phyloP scores from a whole-genome alignment of 2,797 vertebrate genomes.

The Pagetopsis macropterus region DNA sequence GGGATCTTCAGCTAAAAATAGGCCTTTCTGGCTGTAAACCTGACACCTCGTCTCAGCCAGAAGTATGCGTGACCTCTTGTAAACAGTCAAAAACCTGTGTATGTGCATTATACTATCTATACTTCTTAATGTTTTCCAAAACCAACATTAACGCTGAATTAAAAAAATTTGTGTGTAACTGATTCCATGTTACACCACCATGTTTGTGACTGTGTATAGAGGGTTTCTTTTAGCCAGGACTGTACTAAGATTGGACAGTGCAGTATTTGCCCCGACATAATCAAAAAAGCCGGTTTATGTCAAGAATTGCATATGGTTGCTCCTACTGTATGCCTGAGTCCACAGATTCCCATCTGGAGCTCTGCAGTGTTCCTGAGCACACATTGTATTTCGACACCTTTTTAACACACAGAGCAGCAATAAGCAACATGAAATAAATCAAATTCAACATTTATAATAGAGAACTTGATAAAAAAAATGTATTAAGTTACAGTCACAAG shows the following conservation, averaged over 20 bases:
- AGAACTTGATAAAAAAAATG: too few relatives aligned
- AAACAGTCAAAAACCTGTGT: conserved; percentile 40
- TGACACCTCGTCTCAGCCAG: conserved; percentile 57
- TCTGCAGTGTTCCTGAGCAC: conserved; percentile 17
- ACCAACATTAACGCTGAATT: not conserved
- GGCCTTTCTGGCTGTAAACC: conserved; percentile 53
- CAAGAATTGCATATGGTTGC: conserved; percentile 8
- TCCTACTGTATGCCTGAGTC: conserved; percentile 19
- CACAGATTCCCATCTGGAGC: conserved; percentile 34
- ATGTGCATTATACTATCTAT: not conserved
- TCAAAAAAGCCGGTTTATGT: conserved; percentile 15
- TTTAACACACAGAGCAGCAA: too few relatives aligned
- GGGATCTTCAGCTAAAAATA: conserved; percentile 73
- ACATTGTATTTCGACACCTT: too few relatives aligned
- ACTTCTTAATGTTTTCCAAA: not conserved
- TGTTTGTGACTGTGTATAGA: not conserved
- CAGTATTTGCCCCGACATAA: conserved; percentile 2
- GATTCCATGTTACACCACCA: not conserved
- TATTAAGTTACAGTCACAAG: too few relatives aligned
- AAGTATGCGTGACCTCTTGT: conserved; percentile 35
- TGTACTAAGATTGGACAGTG: not conserved
- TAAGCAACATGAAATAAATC: too few relatives aligned
- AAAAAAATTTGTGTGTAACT: conserved; percentile 8
- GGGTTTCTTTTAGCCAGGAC: not conserved
- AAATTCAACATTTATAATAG: too few relatives aligned